Evolutionary conservation across 2,797 vertebrate species (phyloP), one percentile per base, ranked within the genome.

Genomic region (Nyctibius grandis): DNA sequence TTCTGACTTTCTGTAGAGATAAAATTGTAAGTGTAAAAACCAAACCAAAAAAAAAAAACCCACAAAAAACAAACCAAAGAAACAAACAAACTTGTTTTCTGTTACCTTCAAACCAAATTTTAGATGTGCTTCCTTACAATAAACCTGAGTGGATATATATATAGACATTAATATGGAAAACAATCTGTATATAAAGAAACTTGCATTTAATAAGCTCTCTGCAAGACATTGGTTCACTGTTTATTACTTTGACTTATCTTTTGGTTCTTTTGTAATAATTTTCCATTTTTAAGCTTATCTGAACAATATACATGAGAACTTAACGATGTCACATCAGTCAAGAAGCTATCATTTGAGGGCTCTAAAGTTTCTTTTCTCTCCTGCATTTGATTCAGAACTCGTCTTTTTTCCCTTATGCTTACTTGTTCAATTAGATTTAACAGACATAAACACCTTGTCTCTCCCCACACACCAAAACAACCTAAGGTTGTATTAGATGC

Each of bases 211-310:
- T 85, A 68, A 56, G 44, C 38, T 91, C 42, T 87, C 60, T 88
- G 56, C 31, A 75, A 82, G 56, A 59, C 61, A 28, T 44, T 77
- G 36, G 14, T 76, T 94, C 11, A 4, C 78, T 79, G 0, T 75
- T 80, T 74, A 26, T 33, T 19, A 29, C 33, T 42, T 22, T 6
- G 90, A 77, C 88, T 95, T 91, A 40, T 19, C 78, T 88, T 95
- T 88, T 95, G 80, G 68, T 80, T 91, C 65, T n/a, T 40, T 79
- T 77, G 60, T 94, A 44, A 31, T 29, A n/a, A 57, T 87, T 97
- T 98, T 98, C 97, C 97, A 97, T 98, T 98, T 98, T 98, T 97
- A 97, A 97, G 91, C 97, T 98, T 98, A 97, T 98, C 97, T 98
- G 98, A 98, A 98, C 97, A 36, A 42, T 65, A 81, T 77, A 97